Percentiles rank a stretch among this genome's conserved stretches.
phyloP scores from a whole-genome alignment of 2,797 vertebrate genomes.

The Alfaro cultratus region DNA sequence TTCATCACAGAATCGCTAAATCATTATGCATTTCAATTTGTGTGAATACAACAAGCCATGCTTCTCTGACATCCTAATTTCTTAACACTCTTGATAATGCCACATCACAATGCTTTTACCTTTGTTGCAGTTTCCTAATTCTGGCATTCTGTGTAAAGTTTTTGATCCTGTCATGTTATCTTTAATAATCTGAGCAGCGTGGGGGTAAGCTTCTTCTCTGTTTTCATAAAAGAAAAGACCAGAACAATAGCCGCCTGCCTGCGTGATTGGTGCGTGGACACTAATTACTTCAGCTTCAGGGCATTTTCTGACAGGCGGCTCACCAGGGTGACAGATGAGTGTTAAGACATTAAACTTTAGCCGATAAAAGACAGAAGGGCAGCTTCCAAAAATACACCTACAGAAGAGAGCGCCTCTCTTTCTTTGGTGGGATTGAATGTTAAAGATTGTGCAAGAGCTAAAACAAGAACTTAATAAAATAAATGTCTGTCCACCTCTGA shows the following conservation, averaged over 20 bases:
- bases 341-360: slow-evolving; percentile 46
- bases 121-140: slow-evolving; percentile 38
- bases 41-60: slow-evolving; percentile 30
- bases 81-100: slow-evolving; percentile 24
- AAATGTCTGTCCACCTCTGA: slow-evolving; percentile 1
- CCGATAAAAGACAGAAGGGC: slow-evolving; percentile 25
- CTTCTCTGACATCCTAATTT: slow-evolving; percentile 43
- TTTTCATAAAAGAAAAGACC: slow-evolving; percentile 20
- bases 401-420: slow-evolving; percentile 16
- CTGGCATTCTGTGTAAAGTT: slow-evolving; percentile 30
- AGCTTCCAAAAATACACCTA: slow-evolving; percentile 22
- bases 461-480: slow-evolving; percentile 13
- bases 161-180: slow-evolving; percentile 36
- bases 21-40: slow-evolving; percentile 17
- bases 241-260: slow-evolving; percentile 17
- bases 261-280: slow-evolving; percentile 34
- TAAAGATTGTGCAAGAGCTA: neutral
- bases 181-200: slow-evolving; percentile 25
- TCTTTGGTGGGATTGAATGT: neutral
- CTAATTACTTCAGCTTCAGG: slow-evolving; percentile 38
- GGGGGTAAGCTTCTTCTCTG: slow-evolving; percentile 3
- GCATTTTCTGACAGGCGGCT: slow-evolving; percentile 54
- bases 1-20: slow-evolving; percentile 9
- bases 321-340: slow-evolving; percentile 49
- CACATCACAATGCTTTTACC: slow-evolving; percentile 41